Conservation (phyloP, 2,113 vertebrate genomes). For the Bufo gargarizans region DNA sequence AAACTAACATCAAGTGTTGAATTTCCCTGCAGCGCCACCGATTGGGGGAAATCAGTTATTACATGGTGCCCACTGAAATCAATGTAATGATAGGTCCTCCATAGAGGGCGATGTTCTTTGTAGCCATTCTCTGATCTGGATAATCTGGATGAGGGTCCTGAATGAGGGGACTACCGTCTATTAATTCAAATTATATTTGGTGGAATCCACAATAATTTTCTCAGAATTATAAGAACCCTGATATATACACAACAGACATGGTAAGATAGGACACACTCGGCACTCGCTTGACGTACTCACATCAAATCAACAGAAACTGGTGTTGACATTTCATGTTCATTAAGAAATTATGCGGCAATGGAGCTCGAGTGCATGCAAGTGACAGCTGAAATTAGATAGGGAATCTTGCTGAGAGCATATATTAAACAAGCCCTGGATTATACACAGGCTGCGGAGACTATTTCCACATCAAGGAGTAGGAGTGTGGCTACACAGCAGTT, state of each 20-base stretch:
- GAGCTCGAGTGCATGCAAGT: constrained; percentile 8
- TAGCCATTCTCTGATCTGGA: too few species aligned
- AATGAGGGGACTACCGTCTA: too few species aligned
- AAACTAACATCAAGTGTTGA: too few species aligned
- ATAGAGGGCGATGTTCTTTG: too few species aligned
- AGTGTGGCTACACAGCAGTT: constrained; percentile 26
- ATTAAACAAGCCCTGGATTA: constrained; percentile 14
- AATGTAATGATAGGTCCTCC: too few species aligned
- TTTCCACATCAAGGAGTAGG: constrained; percentile 25
- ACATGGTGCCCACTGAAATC: too few species aligned
- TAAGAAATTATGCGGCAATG: constrained; percentile 23
- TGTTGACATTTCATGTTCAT: constrained; percentile 44
- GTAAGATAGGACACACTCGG: background rate
- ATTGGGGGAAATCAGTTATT: too few species aligned
- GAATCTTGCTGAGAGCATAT: constrained; percentile 22
- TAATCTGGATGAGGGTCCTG: too few species aligned
- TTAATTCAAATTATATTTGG: background rate
- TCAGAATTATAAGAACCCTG: background rate
- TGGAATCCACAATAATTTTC: background rate
- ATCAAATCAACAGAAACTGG: constrained; percentile 2
- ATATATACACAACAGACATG: background rate
- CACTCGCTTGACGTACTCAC: background rate
- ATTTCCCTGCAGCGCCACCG: too few species aligned
- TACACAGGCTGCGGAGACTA: background rate
- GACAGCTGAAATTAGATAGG: constrained; percentile 45